Evolutionary conservation across 2,797 vertebrate species (phyloP).

Genomic region (Lates japonicus): DNA sequence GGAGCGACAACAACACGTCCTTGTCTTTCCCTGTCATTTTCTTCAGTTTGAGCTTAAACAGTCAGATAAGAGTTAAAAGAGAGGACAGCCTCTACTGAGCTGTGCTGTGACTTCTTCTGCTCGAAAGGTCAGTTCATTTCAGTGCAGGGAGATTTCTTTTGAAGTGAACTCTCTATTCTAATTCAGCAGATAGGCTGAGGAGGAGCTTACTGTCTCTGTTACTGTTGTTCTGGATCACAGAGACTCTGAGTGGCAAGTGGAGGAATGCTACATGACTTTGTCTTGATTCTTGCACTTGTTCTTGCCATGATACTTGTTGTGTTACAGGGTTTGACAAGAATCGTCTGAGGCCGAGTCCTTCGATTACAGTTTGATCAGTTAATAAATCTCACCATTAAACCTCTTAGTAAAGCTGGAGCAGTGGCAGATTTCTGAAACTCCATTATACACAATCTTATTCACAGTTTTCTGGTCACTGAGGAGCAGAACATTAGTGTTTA

Average conservation of each 20-base stretch:
- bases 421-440: too few species aligned
- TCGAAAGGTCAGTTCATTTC: constrained; percentile 66
- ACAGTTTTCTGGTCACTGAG: too few species aligned
- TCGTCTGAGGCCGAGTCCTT: background rate
- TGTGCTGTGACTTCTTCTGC: constrained; percentile 46
- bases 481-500: too few species aligned
- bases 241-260: constrained; percentile 42
- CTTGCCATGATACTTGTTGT: background rate
- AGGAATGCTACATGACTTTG: constrained; percentile 8
- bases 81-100: constrained; percentile 10
- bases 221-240: constrained; percentile 40
- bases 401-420: background rate
- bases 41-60: constrained; percentile 38
- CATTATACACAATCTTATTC: too few species aligned
- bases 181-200: constrained; percentile 33
- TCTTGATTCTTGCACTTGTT: constrained; percentile 8
- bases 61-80: constrained; percentile 60
- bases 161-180: constrained; percentile 66
- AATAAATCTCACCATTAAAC: background rate
- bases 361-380: constrained; percentile 14
- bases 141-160: constrained; percentile 54
- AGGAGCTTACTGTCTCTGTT: constrained; percentile 30
- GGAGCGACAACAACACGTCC: constrained; percentile 10
- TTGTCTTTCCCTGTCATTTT: background rate
- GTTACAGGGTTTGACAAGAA: constrained; percentile 20